These are phyloP conservation scores for Chymomyza costata DNA, from an alignment of 1,140 invertebrate genomes.

Conservation along the genomic window DNA sequence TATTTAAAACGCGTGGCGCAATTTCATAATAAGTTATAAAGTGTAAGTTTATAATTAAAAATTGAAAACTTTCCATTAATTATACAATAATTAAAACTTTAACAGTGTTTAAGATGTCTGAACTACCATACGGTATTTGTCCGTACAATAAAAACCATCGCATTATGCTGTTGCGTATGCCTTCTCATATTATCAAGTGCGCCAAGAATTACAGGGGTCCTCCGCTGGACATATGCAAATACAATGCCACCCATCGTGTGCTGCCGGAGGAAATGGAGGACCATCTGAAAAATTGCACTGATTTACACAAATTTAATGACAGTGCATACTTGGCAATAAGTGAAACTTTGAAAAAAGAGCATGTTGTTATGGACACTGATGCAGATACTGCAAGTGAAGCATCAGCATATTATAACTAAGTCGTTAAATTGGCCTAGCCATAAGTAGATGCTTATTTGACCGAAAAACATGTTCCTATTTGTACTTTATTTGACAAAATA, in stretches of 20 bases:
- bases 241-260: slow-evolving; percentile 63
- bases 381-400: not conserved
- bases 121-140: slow-evolving; percentile 39
- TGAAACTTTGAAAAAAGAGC: no score
- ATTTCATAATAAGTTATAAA: no score
- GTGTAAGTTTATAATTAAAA: no score
- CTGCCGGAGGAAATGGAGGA: slow-evolving; percentile 39
- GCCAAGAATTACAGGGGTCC: slow-evolving; percentile 47
- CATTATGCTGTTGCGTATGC: slow-evolving; percentile 51
- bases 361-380: no score
- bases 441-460: not conserved
- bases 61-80: no score
- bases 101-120: slow-evolving; percentile 27
- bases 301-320: slow-evolving; percentile 28
- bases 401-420: no score
- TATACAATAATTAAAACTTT: no score
- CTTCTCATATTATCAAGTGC: slow-evolving; percentile 58
- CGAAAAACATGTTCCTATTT: not conserved
- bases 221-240: slow-evolving; percentile 51
- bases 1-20: no score
- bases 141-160: slow-evolving; percentile 50
- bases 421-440: not conserved
- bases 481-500: not conserved
- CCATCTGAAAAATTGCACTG: slow-evolving; percentile 43
- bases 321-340: slow-evolving; percentile 5